Conservation (phyloP, 2,888 invertebrate species). For the Spodoptera littoralis region DNA sequence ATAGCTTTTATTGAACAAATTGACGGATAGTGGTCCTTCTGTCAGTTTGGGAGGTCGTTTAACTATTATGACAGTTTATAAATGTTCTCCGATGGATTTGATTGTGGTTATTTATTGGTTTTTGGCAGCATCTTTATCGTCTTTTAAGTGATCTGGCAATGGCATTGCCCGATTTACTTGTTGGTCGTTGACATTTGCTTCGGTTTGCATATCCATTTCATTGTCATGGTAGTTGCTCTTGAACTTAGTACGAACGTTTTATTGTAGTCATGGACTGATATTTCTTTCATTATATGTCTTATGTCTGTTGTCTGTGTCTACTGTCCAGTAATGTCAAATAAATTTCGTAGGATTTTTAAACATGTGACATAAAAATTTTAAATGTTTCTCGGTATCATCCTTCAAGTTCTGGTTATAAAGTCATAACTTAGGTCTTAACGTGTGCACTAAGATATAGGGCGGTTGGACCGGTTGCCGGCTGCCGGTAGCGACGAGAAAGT, state of each 20-base stretch:
- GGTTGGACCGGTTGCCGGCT: constrained; percentile 36
- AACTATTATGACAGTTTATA: constrained; percentile 22
- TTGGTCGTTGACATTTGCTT: constrained; percentile 6
- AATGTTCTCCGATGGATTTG: constrained; percentile 27
- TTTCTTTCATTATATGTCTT: too few species aligned
- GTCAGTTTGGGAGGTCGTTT: constrained; percentile 37
- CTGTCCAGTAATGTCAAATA: too few species aligned
- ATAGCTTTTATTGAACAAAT: constrained; percentile 54
- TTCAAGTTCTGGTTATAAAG: constrained; percentile 26
- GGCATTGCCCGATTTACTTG: constrained; percentile 1
- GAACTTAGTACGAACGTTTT: not conserved
- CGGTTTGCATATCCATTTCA: not conserved
- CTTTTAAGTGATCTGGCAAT: constrained; percentile 37
- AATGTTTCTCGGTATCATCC: constrained; percentile 1
- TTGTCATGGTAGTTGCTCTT: not conserved
- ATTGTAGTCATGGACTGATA: too few species aligned
- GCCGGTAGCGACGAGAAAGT: constrained; percentile 37
- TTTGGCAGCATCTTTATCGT: constrained; percentile 22
- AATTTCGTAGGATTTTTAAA: too few species aligned
- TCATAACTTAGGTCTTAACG: constrained; percentile 17
- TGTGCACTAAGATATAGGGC: constrained; percentile 40
- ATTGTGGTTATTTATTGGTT: constrained; percentile 30
- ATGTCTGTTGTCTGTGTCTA: too few species aligned
- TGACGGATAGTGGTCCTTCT: constrained; percentile 41
- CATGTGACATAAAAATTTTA: not conserved